phyloP scores from a whole-genome alignment of 2,888 invertebrate species.

The Tetropium fuscum region DNA sequence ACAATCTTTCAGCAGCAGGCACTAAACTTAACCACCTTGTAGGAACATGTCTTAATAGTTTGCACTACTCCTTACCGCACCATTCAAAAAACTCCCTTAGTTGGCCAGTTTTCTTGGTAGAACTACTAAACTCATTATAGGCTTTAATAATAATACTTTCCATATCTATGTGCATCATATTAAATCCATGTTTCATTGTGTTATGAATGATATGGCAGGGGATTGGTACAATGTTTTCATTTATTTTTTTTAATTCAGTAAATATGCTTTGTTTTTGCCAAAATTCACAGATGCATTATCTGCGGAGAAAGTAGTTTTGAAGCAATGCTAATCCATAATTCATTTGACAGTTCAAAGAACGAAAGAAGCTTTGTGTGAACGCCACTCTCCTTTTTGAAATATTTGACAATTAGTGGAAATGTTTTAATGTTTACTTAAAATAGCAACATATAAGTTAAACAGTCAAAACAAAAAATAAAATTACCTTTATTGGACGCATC shows the following conservation, averaged over 20 bases:
- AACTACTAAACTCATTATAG: background rate
- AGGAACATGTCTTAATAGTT: background rate
- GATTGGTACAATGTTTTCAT: background rate
- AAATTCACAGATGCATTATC: background rate
- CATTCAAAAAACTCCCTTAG: background rate
- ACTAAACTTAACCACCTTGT: background rate
- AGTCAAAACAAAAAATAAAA: no score
- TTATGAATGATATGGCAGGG: background rate
- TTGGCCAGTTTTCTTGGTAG: background rate
- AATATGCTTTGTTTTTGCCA: background rate
- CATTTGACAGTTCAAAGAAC: background rate
- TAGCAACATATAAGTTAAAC: no score
- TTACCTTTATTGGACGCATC: background rate
- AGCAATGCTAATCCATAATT: no score
- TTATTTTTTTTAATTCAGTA: background rate
- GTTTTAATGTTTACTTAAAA: no score
- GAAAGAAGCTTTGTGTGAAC: background rate
- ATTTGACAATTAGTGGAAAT: background rate
- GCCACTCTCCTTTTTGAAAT: background rate
- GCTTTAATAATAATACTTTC: background rate
- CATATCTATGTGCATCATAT: background rate
- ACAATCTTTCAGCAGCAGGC: background rate
- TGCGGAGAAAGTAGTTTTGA: background rate
- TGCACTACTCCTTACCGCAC: background rate
- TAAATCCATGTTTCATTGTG: background rate